Conservation (phyloP, 2,888 invertebrate species). For the Fissipunctia ypsillon region DNA sequence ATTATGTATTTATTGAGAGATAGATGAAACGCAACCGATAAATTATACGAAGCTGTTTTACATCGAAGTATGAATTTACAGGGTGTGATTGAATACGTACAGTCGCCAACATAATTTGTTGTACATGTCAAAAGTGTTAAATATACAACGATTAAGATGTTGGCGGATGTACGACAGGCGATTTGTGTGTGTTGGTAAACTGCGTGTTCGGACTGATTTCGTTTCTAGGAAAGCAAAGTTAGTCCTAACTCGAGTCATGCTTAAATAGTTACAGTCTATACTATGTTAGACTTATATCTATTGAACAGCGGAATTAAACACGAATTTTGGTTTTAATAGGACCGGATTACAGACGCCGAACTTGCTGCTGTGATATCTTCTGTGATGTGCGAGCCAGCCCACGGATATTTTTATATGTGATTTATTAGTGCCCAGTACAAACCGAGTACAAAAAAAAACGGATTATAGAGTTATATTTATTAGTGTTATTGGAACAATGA, state of each 20-base stretch:
- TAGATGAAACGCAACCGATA: constrained; percentile 34
- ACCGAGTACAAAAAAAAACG: constrained; percentile 90
- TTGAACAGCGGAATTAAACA: constrained; percentile 57
- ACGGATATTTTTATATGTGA: constrained; percentile 90
- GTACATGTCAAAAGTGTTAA: constrained; percentile 66
- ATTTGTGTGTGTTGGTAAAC: constrained; percentile 76
- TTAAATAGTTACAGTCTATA: constrained; percentile 56
- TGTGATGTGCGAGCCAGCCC: constrained; percentile 88
- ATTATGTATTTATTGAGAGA: constrained; percentile 34
- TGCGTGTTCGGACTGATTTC: constrained; percentile 69
- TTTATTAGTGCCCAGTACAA: constrained; percentile 90
- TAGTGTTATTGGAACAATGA: constrained; percentile 85
- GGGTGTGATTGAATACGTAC: constrained; percentile 39
- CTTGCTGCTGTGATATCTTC: constrained; percentile 88
- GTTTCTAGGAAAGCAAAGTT: constrained; percentile 68
- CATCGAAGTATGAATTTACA: constrained; percentile 36
- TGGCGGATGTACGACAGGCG: constrained; percentile 69
- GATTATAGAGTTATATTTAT: constrained; percentile 77
- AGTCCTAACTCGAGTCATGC: constrained; percentile 56
- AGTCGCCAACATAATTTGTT: constrained; percentile 66
- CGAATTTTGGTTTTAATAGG: constrained; percentile 56
- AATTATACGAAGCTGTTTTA: constrained; percentile 42
- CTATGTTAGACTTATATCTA: constrained; percentile 49
- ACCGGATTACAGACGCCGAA: constrained; percentile 82
- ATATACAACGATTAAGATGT: constrained; percentile 64